phyloP scores from a whole-genome alignment of 1,140 invertebrate species.

The Eulimnadia texana region DNA sequence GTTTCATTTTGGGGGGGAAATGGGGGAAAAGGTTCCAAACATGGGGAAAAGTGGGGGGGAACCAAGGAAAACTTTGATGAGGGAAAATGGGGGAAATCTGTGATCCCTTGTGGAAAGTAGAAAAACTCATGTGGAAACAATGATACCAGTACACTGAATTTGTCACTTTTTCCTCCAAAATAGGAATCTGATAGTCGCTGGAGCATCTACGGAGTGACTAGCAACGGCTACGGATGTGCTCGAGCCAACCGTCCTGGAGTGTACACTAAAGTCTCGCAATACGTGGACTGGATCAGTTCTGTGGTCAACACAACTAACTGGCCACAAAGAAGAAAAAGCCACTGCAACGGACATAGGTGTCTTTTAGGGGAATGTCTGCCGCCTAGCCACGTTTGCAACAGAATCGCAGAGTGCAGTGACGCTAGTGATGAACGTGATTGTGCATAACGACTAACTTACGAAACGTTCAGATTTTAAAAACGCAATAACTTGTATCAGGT shows the following conservation, averaged over 20 bases:
- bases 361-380: slow-evolving; percentile 58
- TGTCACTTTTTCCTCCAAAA: slow-evolving; percentile 9
- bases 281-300: slow-evolving; percentile 53
- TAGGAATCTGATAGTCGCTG: slow-evolving; percentile 39
- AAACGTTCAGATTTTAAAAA: background rate
- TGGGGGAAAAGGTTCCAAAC: too few relatives aligned
- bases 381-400: slow-evolving; percentile 52
- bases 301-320: slow-evolving; percentile 17
- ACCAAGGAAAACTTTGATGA: too few relatives aligned
- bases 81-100: too few relatives aligned
- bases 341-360: slow-evolving; percentile 52
- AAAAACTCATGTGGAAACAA: too few relatives aligned
- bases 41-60: too few relatives aligned
- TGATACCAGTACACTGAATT: too few relatives aligned
- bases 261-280: slow-evolving; percentile 69
- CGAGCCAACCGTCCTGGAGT: slow-evolving; percentile 67
- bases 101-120: too few relatives aligned
- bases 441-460: slow-evolving; percentile 15
- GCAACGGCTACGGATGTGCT: slow-evolving; percentile 76
- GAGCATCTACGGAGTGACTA: slow-evolving; percentile 57
- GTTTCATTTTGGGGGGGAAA: too few relatives aligned
- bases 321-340: slow-evolving; percentile 16
- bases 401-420: slow-evolving; percentile 48
- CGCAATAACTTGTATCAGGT: background rate
- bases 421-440: slow-evolving; percentile 24